A percentile compares a stretch with the other conserved stretches of the same genome.
Evolutionary conservation across 2,888 invertebrate species (phyloP).

Genomic region (Horisme vitalbata): DNA sequence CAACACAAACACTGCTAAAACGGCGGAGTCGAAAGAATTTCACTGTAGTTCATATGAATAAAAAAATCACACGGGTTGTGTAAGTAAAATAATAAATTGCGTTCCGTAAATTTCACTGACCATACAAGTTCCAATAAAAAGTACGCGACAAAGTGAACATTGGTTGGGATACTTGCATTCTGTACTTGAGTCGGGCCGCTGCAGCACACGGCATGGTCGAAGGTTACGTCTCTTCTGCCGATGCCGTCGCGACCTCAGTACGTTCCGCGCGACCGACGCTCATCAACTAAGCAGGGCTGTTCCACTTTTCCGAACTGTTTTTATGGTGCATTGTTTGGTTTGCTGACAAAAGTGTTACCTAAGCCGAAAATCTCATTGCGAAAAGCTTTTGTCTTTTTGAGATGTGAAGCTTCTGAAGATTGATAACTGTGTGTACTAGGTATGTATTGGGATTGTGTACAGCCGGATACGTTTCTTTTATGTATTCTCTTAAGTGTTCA

Average conservation of each 20-base stretch:
- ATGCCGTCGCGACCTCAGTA: slow-evolving; percentile 47
- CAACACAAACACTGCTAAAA: slow-evolving; percentile 5
- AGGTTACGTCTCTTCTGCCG: slow-evolving; percentile 52
- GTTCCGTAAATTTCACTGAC: slow-evolving; percentile 1
- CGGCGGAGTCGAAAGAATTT: background rate
- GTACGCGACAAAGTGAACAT: slow-evolving; percentile 6
- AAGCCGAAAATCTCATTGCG: slow-evolving; percentile 54
- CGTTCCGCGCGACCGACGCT: slow-evolving; percentile 67
- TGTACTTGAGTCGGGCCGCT: slow-evolving; percentile 60
- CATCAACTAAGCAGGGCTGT: slow-evolving; percentile 72
- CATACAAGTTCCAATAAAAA: background rate
- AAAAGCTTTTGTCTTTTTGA: slow-evolving; percentile 48
- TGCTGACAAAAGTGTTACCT: slow-evolving; percentile 53
- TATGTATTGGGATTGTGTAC: background rate
- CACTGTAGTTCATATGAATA: too few species aligned
- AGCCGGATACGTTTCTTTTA: background rate
- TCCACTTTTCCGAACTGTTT: slow-evolving; percentile 57
- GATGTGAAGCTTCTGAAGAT: slow-evolving; percentile 24
- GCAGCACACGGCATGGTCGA: slow-evolving; percentile 74
- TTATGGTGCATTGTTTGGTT: slow-evolving; percentile 71
- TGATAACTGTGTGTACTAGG: background rate
- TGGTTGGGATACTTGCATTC: slow-evolving; percentile 70
- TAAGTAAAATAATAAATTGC: background rate
- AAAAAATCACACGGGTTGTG: too few species aligned
- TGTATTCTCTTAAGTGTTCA: slow-evolving; percentile 2